Evolutionary conservation across 2,113 vertebrate species (phyloP), one percentile per base, ranked within the genome.

Genomic region (Triplophysa siluroides): DNA sequence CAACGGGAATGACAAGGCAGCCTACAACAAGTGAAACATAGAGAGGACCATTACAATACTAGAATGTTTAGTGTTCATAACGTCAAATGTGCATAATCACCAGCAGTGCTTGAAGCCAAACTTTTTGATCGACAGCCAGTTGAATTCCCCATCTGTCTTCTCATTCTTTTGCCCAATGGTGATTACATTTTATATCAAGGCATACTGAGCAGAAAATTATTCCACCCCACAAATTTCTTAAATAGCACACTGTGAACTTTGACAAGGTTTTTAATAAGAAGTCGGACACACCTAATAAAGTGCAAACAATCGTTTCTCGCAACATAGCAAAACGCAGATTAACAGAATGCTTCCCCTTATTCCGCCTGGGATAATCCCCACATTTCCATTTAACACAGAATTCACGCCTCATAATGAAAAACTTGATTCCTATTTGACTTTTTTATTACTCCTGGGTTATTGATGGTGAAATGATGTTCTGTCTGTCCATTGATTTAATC

Each of bases 401-500:
- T 78, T 78, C 69, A 84, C 5, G 3, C 21, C 14, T 29, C 45
- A 78, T 67, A 84, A 84, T 78, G 24, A 84, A 54, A 76, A 76
- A 81, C 65, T 43, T 81, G 70, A 60, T 67, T 62, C 8, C 26
- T 52, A 61, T 26, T 61, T 41, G 58, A 45, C 29, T 62, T 68
- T 82, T 52, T 69, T 73, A 67, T 78, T 81, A 43, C 52, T 19
- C 62, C 19, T 21, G 5, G 72, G 56, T 75, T 77, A 85, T 66
- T 80, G 77, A 58, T 62, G 23, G 81, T 21, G 18, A 50, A 73
- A 81, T 67, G 21, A 67, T 38, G 70, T 70, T 68, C 79, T 63
- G 66, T 78, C 75, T 63, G 72, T 70, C 56, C 68, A 69, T 82
- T 81, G 79, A 80, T 67, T 79, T 68, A 82, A 83, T 75, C 73